Evolutionary conservation across 2,888 invertebrate species (phyloP).

Genomic region (Alcis repandata): DNA sequence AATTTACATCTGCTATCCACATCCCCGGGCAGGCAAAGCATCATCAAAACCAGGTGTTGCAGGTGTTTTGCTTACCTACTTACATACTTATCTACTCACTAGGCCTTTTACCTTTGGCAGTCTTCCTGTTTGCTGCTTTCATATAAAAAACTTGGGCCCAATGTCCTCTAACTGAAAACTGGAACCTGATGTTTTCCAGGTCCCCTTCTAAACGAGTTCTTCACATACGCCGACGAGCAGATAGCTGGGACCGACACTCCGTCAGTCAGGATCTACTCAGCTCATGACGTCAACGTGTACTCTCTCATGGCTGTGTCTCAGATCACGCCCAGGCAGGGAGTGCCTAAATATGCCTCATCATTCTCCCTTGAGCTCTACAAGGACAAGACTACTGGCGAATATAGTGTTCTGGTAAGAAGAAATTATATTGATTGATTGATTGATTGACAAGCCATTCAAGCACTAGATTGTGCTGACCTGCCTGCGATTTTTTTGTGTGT

Average conservation of each 20-base stretch:
- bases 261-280: conserved; percentile 53
- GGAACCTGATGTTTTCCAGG: neutral
- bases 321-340: conserved; percentile 47
- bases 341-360: conserved; percentile 48
- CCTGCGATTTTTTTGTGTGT: no score
- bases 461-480: no score
- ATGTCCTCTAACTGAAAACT: no score
- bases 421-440: no score
- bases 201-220: conserved; percentile 50
- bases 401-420: conserved; percentile 59
- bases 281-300: conserved; percentile 56
- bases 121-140: neutral
- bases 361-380: conserved; percentile 58
- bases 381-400: conserved; percentile 48
- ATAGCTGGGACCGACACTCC: conserved; percentile 48
- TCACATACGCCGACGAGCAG: conserved; percentile 36
- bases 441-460: no score
- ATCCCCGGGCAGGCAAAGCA: no score
- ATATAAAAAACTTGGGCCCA: neutral
- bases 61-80: no score
- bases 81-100: no score
- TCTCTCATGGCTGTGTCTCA: conserved; percentile 46
- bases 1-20: no score
- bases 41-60: no score
- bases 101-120: no score